phyloP scores from a whole-genome alignment of 1,140 invertebrate genomes.

The Cyclargus thomasi region DNA sequence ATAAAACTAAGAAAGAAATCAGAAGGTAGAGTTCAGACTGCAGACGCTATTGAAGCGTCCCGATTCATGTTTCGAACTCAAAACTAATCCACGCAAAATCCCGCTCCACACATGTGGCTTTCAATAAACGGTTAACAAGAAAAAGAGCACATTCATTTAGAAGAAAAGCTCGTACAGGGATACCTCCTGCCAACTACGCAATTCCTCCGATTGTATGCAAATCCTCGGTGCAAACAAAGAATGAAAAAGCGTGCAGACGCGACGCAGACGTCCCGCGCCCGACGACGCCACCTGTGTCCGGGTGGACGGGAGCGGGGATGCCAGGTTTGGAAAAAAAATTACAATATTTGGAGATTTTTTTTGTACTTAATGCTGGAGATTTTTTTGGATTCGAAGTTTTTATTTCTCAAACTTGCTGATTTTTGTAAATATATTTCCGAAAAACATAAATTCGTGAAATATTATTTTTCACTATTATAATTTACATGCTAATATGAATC shows the following conservation, averaged over 20 bases:
- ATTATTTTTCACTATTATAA: too few relatives aligned
- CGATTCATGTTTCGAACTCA: background rate
- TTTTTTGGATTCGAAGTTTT: too few relatives aligned
- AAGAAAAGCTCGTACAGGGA: slow-evolving; percentile 40
- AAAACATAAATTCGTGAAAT: too few relatives aligned
- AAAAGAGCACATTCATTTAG: slow-evolving; percentile 26
- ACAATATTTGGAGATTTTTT: too few relatives aligned
- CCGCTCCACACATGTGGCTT: background rate
- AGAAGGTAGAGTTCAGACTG: too few relatives aligned
- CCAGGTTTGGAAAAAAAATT: too few relatives aligned
- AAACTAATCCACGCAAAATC: background rate
- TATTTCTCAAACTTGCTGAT: too few relatives aligned
- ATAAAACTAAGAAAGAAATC: background rate
- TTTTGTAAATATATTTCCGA: too few relatives aligned
- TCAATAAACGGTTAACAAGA: slow-evolving; percentile 6
- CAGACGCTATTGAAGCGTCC: too few relatives aligned
- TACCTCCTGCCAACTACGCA: slow-evolving; percentile 54
- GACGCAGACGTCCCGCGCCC: slow-evolving; percentile 49
- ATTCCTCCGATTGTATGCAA: slow-evolving; percentile 70
- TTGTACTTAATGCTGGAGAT: too few relatives aligned
- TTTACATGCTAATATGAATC: too few relatives aligned
- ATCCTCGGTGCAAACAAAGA: slow-evolving; percentile 66
- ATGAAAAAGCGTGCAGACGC: slow-evolving; percentile 52
- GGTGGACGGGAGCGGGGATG: background rate
- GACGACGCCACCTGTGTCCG: slow-evolving; percentile 47